Base-by-base conservation (phyloP, 2,113 vertebrate species). In the Syngnathus floridae region DNA sequence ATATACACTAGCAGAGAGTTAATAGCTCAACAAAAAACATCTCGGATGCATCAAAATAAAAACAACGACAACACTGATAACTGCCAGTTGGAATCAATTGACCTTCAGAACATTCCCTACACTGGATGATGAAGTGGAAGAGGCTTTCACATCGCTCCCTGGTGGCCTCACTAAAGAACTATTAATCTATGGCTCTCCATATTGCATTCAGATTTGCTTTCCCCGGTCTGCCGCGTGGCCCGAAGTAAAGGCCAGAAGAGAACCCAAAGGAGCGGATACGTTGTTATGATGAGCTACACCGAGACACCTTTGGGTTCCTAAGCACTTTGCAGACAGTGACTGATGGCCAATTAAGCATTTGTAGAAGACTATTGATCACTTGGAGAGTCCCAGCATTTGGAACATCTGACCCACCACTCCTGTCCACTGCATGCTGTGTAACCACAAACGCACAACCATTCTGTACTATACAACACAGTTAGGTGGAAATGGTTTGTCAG, bases 281-380 rank as follows among this genome's bases (percentile, higher is more conserved):
- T 77, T 86, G 72, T 79, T 78, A 84, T 87, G 87, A 90, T 89
- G 86, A 87, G 86, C 84, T 74, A 79, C 85, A 82, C 83, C 81
- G 69, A 77, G 89, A 87, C 83, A 89, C 88, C 86, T 84, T 84
- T 75, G 70, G 86, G 81, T 81, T 87, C 86, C 84, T 87, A 88
- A 76, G 84, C 81, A 75, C 87, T 84, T 83, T 70, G 61, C 75
- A 73, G 86, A 86, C 87, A 80, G 72, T 90, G 89, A 91, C 83
- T 90, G 89, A 92, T 91, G 82, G 88, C 85, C 89, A 91, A 91
- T 91, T 91, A 91, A 86, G 83, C 78, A 84, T 79, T 90, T 83
- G 79, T 73, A 81, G 84, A 84, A 79, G 56, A 81, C 74, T 90
- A 91, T 90, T 88, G 90, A 91, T 90, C 85, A 90, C 77, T 17